A percentile compares a stretch with the other conserved stretches of the same genome.
Conservation (phyloP, 2,888 invertebrate genomes). For the Pyrgus malvae region DNA sequence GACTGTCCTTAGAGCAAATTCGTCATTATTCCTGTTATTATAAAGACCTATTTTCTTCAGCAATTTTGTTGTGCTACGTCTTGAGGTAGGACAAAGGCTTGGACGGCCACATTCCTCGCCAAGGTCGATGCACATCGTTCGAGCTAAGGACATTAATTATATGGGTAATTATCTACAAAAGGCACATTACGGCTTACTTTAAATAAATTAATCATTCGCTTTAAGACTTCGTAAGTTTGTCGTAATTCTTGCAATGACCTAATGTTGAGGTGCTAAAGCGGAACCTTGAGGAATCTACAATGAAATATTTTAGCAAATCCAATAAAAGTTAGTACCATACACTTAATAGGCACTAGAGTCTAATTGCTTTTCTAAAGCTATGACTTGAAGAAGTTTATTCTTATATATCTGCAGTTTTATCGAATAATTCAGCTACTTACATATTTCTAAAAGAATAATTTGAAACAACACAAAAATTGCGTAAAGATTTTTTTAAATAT, state of each 20-base stretch:
- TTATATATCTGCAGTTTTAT: no score
- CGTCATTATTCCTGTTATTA: not conserved
- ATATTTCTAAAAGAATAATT: no score
- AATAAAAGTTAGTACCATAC: no score
- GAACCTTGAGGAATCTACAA: not conserved
- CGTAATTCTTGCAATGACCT: not conserved
- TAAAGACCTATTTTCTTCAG: slow-evolving; percentile 4
- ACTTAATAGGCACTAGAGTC: no score
- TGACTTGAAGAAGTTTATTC: no score
- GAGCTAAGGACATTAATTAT: slow-evolving; percentile 44
- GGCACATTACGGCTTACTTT: slow-evolving; percentile 7
- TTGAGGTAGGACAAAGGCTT: slow-evolving; percentile 46
- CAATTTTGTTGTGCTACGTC: slow-evolving; percentile 32
- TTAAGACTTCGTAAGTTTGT: not conserved
- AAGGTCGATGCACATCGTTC: slow-evolving; percentile 65
- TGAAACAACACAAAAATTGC: no score
- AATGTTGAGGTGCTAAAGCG: not conserved
- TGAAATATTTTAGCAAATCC: no score
- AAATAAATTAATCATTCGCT: slow-evolving; percentile 3
- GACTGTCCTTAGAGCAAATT: not conserved
- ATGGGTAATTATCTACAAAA: slow-evolving; percentile 13
- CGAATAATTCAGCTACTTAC: no score
- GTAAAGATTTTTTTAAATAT: no score
- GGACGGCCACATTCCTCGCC: slow-evolving; percentile 58
- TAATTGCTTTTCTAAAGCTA: no score